Base-by-base conservation (phyloP, 2,797 vertebrate genomes). In the Myotis findleyi region DNA sequence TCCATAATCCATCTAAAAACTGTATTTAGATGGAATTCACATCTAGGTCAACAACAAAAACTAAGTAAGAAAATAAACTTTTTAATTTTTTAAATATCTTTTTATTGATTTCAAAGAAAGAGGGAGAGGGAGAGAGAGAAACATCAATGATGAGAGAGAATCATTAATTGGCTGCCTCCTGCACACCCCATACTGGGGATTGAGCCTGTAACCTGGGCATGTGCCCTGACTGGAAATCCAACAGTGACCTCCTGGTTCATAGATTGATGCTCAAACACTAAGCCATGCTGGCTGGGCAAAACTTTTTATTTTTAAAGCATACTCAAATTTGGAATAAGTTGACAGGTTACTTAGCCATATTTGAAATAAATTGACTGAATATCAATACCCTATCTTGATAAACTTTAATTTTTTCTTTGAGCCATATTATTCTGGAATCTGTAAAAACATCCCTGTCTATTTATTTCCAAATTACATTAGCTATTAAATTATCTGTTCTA, bases 331-430 rank as follows among this genome's bases (percentile, higher is more conserved):
- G 18, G 87, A 92, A 93, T 94, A 96, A 81, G 25, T 66, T 97
- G 94, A 97, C 17, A 49, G 87, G 77, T 95, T 95, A 25, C 91
- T 98, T 90, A 90, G 84, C 93, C 57, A 10, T 88, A 97, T 92
- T 94, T 97, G 86, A 97, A 91, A 77, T 90, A 92, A 97, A 85
- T n/a, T 97, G 91, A 94, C 83, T 93, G 69, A 84, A 92, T 97
- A 80, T 93, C 95, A 97, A 97, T 96, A 96, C 69, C 25, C 21
- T 93, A 68, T 55, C 73, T 87, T 96, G 81, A 41, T 89, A 75
- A 69, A 6, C 6, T 33, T 73, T 5, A n/a, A 20, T 57, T 93
- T 91, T 89, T 73, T 36, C 20, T 91, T 77, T 71, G 5, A 0
- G 5, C 62, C 57, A 94, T 33, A 89, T 85, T 64, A 59, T 91